Evolutionary conservation across 2,113 vertebrate species (phyloP), one percentile per base, ranked within the genome.

Genomic region (Ammodytes marinus): DNA sequence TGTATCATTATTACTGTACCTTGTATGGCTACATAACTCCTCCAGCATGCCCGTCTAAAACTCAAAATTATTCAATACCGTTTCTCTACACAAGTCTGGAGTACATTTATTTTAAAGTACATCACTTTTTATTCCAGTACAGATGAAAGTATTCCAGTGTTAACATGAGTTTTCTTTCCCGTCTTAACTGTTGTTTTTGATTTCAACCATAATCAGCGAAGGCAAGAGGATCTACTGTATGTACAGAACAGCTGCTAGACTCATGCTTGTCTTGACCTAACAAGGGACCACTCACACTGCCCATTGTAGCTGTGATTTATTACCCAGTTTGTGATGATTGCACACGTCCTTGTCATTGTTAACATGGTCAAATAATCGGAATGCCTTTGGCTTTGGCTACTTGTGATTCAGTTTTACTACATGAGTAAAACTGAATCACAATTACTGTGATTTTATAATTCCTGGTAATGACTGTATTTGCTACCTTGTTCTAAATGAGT

Each of bases 401-500:
- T 27, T 27, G 27, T n/a, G 2, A 0, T 13, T 40, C n/a, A 19
- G 37, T 61, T 27, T 27, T 27, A 27, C 27, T 50, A 73, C 40
- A 2, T 55, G 14, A 65, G 27, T 75, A 17, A 45, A 9, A 2
- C n/a, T 11, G 13, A 14, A 72, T 59, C 0, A 59, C 37, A 15
- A n/a, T 27, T 27, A 27, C 27, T 2, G 27, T 27, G 43, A 66
- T 13, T 69, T 58, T 43, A 8, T 35, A 79, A 60, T 46, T 55
- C 19, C 43, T 43, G 11, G 27, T 37, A 52, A 63, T 71, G 42
- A 27, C n/a, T 70, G 4, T 58, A 13, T 82, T 53, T 73, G 50
- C 83, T 80, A 77, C 82, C 76, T 88, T 85, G 52, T 69, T 59
- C 40, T 35, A n/a, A 19, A 40, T 40, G 52, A 66, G 27, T 27